Conservation (phyloP, 2,888 invertebrate species). For the Megastigmus dorsalis region DNA sequence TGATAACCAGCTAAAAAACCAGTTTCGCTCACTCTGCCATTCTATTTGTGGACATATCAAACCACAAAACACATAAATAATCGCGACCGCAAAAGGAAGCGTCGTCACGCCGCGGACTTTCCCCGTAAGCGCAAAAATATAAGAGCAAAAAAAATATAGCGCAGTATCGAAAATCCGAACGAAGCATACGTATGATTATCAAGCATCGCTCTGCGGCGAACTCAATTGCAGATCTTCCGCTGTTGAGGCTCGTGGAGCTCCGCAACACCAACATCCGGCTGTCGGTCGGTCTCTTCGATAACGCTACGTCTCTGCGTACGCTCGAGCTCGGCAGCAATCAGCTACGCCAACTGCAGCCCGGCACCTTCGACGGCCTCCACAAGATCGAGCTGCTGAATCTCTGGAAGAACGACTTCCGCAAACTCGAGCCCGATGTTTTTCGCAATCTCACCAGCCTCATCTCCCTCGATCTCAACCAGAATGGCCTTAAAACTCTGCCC, state of each 20-base stretch:
- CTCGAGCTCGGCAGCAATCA: conserved; percentile 83
- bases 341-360: conserved; percentile 71
- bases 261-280: conserved; percentile 29
- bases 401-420: conserved; percentile 79
- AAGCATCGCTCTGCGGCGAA: not conserved
- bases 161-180: too few species aligned
- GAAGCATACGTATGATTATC: too few species aligned
- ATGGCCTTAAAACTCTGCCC: conserved; percentile 76
- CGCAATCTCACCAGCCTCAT: conserved; percentile 77
- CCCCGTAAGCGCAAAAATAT: too few species aligned
- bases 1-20: too few species aligned
- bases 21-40: too few species aligned
- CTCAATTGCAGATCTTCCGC: conserved; percentile 70
- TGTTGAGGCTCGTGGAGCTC: conserved; percentile 67
- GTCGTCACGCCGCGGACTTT: too few species aligned
- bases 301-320: conserved; percentile 75
- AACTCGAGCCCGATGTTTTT: conserved; percentile 81
- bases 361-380: conserved; percentile 79
- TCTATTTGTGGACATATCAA: too few species aligned
- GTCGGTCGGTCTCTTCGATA: conserved; percentile 77
- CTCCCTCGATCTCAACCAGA: conserved; percentile 79
- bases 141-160: too few species aligned
- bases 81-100: too few species aligned
- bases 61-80: too few species aligned
- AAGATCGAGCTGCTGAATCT: conserved; percentile 80